phyloP scores from a whole-genome alignment of 2,888 invertebrate genomes.

The Odiellus spinosus region DNA sequence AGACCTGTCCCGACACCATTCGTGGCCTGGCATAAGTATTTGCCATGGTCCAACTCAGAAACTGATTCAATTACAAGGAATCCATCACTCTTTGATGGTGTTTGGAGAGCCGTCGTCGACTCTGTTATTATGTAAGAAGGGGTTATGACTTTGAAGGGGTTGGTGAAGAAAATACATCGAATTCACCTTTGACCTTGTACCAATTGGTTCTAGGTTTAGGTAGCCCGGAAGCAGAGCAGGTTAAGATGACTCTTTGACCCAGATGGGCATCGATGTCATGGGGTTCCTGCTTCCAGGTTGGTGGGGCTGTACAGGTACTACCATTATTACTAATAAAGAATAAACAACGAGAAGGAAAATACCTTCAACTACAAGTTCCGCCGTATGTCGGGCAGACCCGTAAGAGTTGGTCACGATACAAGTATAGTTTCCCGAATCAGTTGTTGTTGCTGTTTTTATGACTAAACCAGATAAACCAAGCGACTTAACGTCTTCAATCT shows the following conservation, averaged over 20 bases:
- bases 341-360: background rate
- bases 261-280: background rate
- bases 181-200: background rate
- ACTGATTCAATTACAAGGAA: too few relatives aligned
- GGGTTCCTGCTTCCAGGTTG: background rate
- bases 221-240: background rate
- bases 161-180: too few relatives aligned
- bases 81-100: too few relatives aligned
- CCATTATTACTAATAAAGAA: background rate
- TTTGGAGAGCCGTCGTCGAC: too few relatives aligned
- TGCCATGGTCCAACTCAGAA: background rate
- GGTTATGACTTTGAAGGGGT: too few relatives aligned
- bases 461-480: background rate
- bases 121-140: too few relatives aligned
- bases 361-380: background rate
- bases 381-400: background rate
- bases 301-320: background rate
- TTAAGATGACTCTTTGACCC: background rate
- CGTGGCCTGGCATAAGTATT: slow-evolving; percentile 8
- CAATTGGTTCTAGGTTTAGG: background rate
- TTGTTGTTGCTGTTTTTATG: background rate
- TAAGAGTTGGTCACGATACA: background rate
- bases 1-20: slow-evolving; percentile 8
- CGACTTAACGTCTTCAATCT: background rate
- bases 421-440: slow-evolving; percentile 1